Conservation (phyloP, 1,140 invertebrate species). For the Araneus ventricosus region DNA sequence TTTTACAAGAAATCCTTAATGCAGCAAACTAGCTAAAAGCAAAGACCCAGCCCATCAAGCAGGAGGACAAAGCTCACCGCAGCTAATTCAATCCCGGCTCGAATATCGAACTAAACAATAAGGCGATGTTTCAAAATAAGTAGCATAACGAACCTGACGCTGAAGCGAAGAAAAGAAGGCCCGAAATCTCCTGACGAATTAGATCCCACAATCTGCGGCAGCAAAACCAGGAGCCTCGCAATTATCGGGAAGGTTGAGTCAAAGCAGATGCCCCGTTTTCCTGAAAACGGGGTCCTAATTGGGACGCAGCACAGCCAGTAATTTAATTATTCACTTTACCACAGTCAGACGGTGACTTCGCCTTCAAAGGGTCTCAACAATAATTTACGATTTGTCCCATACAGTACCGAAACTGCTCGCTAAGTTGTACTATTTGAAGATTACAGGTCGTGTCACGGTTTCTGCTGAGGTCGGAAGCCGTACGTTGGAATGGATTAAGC, state of each 20-base stretch:
- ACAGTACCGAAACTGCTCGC: neutral
- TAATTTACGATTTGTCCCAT: constrained; percentile 29
- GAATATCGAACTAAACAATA: no score
- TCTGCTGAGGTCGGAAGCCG: no score
- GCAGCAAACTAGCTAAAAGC: no score
- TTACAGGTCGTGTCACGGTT: neutral
- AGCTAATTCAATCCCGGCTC: no score
- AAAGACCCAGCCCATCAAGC: no score
- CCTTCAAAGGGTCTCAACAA: neutral
- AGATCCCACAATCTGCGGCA: neutral
- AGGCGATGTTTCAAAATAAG: no score
- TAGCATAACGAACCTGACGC: no score
- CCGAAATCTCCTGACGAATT: constrained; percentile 21
- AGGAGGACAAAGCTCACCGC: no score
- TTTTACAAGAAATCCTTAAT: no score
- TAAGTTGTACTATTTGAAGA: constrained; percentile 14
- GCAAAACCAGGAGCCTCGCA: neutral
- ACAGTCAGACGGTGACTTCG: constrained; percentile 37
- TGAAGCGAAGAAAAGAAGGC: neutral
- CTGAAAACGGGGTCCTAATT: constrained; percentile 32
- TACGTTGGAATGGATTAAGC: no score
- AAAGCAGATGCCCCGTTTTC: constrained; percentile 38
- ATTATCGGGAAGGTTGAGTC: constrained; percentile 37
- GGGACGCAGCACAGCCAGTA: constrained; percentile 13
- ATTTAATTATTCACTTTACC: constrained; percentile 51